Conservation (phyloP, 2,888 invertebrate species). For the Augiades crinisus region DNA sequence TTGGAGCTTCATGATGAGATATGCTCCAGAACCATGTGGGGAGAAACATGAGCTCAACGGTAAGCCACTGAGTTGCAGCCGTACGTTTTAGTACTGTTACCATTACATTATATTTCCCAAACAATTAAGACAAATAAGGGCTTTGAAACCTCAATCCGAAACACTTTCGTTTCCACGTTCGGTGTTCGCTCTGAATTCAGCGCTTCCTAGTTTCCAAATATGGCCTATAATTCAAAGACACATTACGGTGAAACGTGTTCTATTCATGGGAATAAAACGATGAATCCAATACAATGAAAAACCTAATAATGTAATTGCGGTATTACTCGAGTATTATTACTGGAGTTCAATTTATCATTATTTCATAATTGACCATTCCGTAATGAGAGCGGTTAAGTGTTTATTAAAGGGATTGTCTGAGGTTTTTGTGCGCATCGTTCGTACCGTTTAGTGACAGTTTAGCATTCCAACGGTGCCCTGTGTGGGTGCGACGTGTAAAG, state of each 20-base stretch:
- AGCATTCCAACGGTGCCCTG: constrained; percentile 50
- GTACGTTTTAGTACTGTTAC: no score
- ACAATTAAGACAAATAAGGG: no score
- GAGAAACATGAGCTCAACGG: no score
- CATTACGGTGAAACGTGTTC: not conserved
- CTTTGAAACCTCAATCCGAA: no score
- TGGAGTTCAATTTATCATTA: constrained; percentile 12
- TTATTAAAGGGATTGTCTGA: constrained; percentile 13
- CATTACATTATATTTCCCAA: no score
- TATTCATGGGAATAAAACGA: not conserved
- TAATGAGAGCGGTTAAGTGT: constrained; percentile 27
- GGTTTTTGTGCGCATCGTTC: constrained; percentile 21
- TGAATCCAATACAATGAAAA: not conserved
- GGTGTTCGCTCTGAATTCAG: no score
- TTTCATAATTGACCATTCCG: constrained; percentile 19
- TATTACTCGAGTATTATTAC: no score
- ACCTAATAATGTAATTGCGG: constrained; percentile 12
- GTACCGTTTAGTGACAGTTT: constrained; percentile 41
- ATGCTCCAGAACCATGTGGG: no score
- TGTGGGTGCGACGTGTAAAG: constrained; percentile 52
- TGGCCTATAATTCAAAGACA: not conserved
- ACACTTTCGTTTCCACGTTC: no score
- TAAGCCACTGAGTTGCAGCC: no score
- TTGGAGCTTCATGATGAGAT: no score
- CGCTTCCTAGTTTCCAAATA: not conserved